Base-by-base conservation (phyloP, 2,888 invertebrate genomes). In the Drosophila diplacantha region DNA sequence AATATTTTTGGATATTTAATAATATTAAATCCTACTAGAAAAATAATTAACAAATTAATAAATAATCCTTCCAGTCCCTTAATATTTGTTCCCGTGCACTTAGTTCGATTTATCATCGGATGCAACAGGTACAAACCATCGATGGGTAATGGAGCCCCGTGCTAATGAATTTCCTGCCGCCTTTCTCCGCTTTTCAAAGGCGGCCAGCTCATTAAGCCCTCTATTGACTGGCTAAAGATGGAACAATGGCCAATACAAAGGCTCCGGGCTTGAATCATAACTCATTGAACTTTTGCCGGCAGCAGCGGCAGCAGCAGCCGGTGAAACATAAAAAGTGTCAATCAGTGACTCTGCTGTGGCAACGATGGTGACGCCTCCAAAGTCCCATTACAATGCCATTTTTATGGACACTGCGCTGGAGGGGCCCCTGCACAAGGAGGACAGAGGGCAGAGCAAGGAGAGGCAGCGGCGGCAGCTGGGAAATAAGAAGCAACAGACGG, bases 281-380 rank as follows among this genome's bases (percentile, higher is more conserved):
- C 81, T 77, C 76, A 77, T 81, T 77, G 76, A 77, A 77, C 76
- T 77, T 62, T 81, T 66, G 79, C 64, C 75, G 66, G 43, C 71
- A 44, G 41, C 14, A 20, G 7, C 12, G n/a, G n/a, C n/a, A 20
- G 38, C 37, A 37, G 39, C 39, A 62, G 60, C 66, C 52, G 54
- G 35, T 61, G 61, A 58, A 59, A 50, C 64, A 75, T 80, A 76
- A 75, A 77, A 77, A 77, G 72, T 81, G 76, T 81, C 76, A 77
- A 77, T 77, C 76, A 77, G 72, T 69, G 73, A 56, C 62, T 67
- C 31, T 51, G 67, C 37, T 41, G 60, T 47, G 59, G 68, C 66
- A 59, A n/a, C 58, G 29, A 35, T 47, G 43, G 63, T 37, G 61
- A 62, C 61, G 66, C 68, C 59, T 67, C 60, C 52, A 46, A 59